Conservation (phyloP, 2,113 vertebrate species). For the Poecilia latipinna region DNA sequence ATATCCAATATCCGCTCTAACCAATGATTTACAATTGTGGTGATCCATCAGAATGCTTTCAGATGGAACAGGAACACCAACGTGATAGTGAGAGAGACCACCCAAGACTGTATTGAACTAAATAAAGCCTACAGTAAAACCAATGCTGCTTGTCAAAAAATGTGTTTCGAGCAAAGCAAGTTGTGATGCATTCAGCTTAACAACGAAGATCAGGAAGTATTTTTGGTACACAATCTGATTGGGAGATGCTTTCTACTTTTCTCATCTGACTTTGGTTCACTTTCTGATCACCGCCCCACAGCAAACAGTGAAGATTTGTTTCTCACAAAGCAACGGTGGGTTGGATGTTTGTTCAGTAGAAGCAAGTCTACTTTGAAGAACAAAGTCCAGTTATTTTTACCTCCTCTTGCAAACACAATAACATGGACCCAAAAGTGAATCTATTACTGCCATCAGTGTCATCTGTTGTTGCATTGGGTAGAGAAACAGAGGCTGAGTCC, state of each 20-base stretch:
- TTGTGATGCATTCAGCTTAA: constrained; percentile 17
- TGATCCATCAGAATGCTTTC: not conserved
- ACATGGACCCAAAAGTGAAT: constrained; percentile 11
- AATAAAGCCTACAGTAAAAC: not conserved
- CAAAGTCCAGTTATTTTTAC: constrained; percentile 13
- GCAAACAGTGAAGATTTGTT: not conserved
- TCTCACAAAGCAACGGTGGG: constrained; percentile 22
- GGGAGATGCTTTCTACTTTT: constrained; percentile 11
- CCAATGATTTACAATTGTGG: too few relatives aligned
- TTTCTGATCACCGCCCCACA: constrained; percentile 17
- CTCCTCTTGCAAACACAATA: constrained; percentile 20
- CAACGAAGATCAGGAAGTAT: constrained; percentile 12
- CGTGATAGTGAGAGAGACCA: not conserved
- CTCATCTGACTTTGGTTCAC: constrained; percentile 18
- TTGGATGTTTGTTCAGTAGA: constrained; percentile 31
- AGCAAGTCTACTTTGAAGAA: constrained; percentile 13
- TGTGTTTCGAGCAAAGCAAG: not conserved
- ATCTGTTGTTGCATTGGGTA: constrained; percentile 20
- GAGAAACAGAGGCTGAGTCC: constrained; percentile 9
- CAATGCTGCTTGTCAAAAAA: not conserved
- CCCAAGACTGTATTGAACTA: not conserved
- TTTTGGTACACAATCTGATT: constrained; percentile 1
- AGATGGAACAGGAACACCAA: not conserved
- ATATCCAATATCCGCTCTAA: too few relatives aligned
- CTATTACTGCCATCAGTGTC: constrained; percentile 20